Evolutionary conservation across 2,888 invertebrate species (phyloP).

Genomic region (Philonicus albiceps): DNA sequence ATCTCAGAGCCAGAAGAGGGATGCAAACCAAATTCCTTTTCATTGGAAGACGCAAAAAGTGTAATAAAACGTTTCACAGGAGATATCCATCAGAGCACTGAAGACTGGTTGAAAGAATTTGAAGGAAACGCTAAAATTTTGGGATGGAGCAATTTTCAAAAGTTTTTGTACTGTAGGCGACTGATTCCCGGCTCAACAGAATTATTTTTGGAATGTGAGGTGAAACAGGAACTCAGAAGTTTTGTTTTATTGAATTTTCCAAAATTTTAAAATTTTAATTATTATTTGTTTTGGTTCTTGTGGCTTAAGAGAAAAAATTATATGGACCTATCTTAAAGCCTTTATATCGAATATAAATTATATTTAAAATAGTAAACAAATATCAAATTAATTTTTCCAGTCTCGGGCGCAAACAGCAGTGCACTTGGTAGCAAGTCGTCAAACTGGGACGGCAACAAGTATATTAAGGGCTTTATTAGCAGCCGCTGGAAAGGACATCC

Average conservation of each 20-base stretch:
- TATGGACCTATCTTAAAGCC: neutral
- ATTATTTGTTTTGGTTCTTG: neutral
- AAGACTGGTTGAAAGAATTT: constrained; percentile 10
- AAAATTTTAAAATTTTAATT: neutral
- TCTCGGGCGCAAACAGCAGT: constrained; percentile 92
- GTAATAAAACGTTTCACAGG: neutral
- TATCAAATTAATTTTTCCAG: constrained; percentile 64
- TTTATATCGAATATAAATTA: neutral
- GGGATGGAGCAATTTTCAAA: constrained; percentile 28
- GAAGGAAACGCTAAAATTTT: constrained; percentile 10
- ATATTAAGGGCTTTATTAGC: constrained; percentile 87
- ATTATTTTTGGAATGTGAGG: constrained; percentile 31
- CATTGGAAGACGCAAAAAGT: neutral
- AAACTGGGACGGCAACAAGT: constrained; percentile 90
- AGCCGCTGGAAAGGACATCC: constrained; percentile 88
- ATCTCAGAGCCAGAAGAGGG: neutral
- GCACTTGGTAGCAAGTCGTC: constrained; percentile 92
- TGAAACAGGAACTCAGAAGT: neutral
- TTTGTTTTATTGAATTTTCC: neutral
- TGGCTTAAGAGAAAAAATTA: neutral
- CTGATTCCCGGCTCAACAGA: constrained; percentile 12
- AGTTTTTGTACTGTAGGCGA: constrained; percentile 6
- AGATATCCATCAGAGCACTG: neutral
- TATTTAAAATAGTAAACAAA: neutral
- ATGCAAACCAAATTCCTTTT: neutral